Conservation (phyloP, 2,113 vertebrate species). For the Zapornia atra region DNA sequence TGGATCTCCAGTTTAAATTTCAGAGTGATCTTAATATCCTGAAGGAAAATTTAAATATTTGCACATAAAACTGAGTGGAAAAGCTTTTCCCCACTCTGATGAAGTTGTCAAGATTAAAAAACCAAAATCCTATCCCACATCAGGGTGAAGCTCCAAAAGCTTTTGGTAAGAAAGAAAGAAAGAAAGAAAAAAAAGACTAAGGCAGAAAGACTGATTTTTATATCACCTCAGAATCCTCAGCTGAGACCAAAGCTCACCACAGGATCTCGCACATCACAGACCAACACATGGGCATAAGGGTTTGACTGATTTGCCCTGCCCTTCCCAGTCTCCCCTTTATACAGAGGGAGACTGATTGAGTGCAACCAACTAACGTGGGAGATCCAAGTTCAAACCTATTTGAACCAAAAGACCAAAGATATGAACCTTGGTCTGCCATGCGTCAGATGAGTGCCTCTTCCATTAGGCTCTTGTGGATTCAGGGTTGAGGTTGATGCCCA, state of each 20-base stretch:
- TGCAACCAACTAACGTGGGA: not conserved
- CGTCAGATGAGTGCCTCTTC: not conserved
- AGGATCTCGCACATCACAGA: not conserved
- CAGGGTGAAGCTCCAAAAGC: not conserved
- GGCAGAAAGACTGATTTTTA: not conserved
- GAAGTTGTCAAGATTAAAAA: not conserved
- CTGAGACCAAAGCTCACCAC: not conserved
- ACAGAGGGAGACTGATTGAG: not conserved
- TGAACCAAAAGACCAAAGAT: constrained; percentile 35
- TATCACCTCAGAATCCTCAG: not conserved
- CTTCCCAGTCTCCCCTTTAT: not conserved
- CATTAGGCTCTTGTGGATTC: not conserved
- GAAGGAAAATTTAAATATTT: not conserved
- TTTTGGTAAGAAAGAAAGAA: not conserved
- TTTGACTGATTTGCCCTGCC: not conserved
- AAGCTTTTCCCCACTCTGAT: not conserved
- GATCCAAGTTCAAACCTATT: not conserved
- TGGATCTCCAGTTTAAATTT: not conserved
- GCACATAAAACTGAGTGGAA: not conserved
- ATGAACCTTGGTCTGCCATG: not conserved
- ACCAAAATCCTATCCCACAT: not conserved
- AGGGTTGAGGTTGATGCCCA: not conserved
- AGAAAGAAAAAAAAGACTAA: not conserved
- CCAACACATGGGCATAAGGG: accelerated
- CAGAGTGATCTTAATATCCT: not conserved